A percentile compares a stretch with the other conserved stretches of the same genome.
phyloP scores from a whole-genome alignment of 2,888 invertebrate genomes.

The Spodoptera littoralis region DNA sequence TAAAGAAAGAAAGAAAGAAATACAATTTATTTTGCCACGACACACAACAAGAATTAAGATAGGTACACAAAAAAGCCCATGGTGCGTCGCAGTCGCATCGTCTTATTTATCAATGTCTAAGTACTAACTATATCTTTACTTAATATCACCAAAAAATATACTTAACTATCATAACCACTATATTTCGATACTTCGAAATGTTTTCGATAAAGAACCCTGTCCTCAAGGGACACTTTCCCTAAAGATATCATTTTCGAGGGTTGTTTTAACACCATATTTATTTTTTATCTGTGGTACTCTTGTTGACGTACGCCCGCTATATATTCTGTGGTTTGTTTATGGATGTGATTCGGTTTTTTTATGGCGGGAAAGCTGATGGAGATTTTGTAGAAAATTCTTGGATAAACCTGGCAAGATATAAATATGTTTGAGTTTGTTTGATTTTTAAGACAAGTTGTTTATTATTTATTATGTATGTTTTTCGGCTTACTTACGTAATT shows the following conservation, averaged over 20 bases:
- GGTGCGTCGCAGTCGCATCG: too few relatives aligned
- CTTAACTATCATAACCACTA: constrained; percentile 65
- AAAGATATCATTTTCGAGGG: constrained; percentile 56
- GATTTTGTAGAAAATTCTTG: not conserved
- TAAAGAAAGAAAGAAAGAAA: too few relatives aligned
- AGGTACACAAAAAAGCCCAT: too few relatives aligned
- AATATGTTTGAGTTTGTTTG: too few relatives aligned
- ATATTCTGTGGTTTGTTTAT: constrained; percentile 22
- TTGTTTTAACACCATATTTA: constrained; percentile 37
- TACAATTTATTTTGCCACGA: too few relatives aligned
- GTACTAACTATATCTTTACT: constrained; percentile 10
- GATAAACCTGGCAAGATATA: not conserved
- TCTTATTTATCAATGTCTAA: not conserved
- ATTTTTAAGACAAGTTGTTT: too few relatives aligned
- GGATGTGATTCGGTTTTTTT: constrained; percentile 10
- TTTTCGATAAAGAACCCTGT: constrained; percentile 59
- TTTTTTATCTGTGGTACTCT: constrained; percentile 44
- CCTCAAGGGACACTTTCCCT: constrained; percentile 68
- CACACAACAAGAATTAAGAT: too few relatives aligned
- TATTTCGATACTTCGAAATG: constrained; percentile 62
- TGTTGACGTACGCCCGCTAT: constrained; percentile 16
- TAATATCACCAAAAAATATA: constrained; percentile 51
- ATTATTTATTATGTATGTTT: too few relatives aligned
- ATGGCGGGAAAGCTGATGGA: constrained; percentile 1
- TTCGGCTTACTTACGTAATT: too few relatives aligned